Percentiles rank a stretch among this genome's conserved stretches.
Evolutionary conservation across 53 echinoderm and acorn worm species (phyloP).

Genomic region (Pentamera pediparva): DNA sequence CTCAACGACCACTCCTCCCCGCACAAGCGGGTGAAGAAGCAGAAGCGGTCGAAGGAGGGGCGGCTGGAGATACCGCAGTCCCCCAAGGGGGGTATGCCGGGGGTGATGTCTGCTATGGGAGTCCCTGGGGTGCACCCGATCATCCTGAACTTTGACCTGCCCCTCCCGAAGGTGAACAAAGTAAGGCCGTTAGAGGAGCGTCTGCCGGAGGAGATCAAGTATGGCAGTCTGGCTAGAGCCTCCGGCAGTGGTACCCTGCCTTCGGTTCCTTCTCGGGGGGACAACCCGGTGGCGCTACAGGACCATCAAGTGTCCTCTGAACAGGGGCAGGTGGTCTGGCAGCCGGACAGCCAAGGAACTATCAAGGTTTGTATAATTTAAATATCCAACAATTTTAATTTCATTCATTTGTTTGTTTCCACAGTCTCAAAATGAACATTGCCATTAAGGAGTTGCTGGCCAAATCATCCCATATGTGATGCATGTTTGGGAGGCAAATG

Average conservation of each 20-base stretch:
- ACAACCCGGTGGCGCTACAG: conserved; percentile 3
- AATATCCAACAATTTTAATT: too few species aligned
- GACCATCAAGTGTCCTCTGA: conserved; percentile 20
- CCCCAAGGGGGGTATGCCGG: neutral
- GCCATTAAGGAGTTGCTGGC: too few species aligned
- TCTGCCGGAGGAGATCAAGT: conserved; percentile 14
- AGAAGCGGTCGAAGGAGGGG: conserved; percentile 5
- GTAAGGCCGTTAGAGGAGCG: conserved; percentile 42
- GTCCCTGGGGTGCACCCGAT: conserved; percentile 97
- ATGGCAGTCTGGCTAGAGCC: neutral
- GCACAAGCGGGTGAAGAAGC: neutral
- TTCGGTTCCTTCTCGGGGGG: too few species aligned
- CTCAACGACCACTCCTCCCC: conserved; percentile 10
- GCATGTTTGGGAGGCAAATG: too few species aligned
- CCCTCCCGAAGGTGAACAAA: conserved; percentile 59
- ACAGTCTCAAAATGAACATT: too few species aligned
- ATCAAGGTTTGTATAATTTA: too few species aligned
- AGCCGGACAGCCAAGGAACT: conserved; percentile 10
- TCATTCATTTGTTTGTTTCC: too few species aligned
- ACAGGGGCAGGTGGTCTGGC: conserved; percentile 4
- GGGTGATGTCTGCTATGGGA: neutral
- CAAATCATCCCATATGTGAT: too few species aligned
- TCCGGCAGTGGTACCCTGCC: too few species aligned
- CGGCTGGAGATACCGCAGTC: conserved; percentile 13
- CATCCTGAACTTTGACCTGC: conserved; percentile 87